A percentile compares a stretch with the other conserved stretches of the same genome.
These are phyloP conservation scores for Sisyra terminalis DNA, from an alignment of 2,888 invertebrate species.

Conservation along the genomic window DNA sequence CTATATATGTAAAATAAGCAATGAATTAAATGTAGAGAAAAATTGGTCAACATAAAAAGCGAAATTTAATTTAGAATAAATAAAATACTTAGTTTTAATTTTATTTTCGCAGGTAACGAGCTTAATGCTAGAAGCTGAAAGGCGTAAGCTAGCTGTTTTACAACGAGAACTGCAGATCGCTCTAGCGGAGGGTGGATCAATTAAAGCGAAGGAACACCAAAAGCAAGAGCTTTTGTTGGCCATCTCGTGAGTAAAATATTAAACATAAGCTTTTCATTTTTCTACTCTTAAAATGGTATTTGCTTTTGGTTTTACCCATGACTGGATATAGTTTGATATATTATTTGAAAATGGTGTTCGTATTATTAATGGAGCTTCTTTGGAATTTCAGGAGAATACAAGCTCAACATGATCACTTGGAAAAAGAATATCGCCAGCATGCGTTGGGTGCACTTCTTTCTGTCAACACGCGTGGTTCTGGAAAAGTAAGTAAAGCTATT, in stretches of 20 bases:
- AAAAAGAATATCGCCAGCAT: constrained; percentile 48
- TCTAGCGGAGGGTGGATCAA: constrained; percentile 41
- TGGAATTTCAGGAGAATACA: constrained; percentile 43
- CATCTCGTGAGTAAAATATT: constrained; percentile 37
- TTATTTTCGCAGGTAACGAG: constrained; percentile 41
- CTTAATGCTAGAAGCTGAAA: constrained; percentile 47
- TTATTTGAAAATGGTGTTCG: constrained; percentile 1
- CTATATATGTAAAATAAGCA: too few relatives aligned
- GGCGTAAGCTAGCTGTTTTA: constrained; percentile 44
- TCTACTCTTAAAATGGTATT: neutral
- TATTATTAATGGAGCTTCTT: constrained; percentile 11
- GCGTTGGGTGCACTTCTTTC: constrained; percentile 45
- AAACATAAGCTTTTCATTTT: constrained; percentile 1
- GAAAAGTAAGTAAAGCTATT: constrained; percentile 31
- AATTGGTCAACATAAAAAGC: too few relatives aligned
- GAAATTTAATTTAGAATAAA: too few relatives aligned
- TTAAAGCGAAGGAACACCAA: constrained; percentile 47
- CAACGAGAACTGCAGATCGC: constrained; percentile 47
- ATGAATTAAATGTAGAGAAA: too few relatives aligned
- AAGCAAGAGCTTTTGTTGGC: constrained; percentile 44
- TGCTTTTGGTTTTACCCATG: too few relatives aligned
- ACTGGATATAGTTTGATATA: too few relatives aligned
- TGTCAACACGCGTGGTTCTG: constrained; percentile 39
- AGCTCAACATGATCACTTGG: constrained; percentile 49
- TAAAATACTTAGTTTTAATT: neutral